Evolutionary conservation across 2,113 vertebrate species (phyloP).

Genomic region (Coracopsis vasa): DNA sequence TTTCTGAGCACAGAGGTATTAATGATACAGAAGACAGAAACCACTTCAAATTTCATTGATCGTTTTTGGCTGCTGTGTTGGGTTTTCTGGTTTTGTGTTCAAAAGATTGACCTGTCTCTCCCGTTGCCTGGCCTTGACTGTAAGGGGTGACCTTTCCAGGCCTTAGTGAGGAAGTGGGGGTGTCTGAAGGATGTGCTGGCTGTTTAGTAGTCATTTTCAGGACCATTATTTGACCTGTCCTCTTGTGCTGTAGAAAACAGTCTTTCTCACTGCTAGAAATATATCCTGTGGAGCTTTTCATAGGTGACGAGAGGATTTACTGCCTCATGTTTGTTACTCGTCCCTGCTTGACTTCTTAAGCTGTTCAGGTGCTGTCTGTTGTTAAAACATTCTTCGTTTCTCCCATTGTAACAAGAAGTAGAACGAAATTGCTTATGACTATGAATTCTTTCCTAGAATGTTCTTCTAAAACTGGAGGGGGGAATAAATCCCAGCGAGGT

Average conservation of each 20-base stretch:
- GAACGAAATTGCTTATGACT: neutral
- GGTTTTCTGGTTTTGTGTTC: neutral
- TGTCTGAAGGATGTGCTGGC: neutral
- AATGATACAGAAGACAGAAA: neutral
- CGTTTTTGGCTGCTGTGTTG: neutral
- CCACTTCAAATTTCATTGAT: neutral
- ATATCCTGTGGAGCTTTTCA: neutral
- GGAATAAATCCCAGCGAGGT: too few relatives aligned
- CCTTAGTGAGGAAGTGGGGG: neutral
- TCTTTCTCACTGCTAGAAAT: neutral
- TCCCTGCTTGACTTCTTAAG: neutral
- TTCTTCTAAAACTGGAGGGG: neutral
- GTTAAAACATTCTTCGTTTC: neutral
- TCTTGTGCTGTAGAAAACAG: neutral
- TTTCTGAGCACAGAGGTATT: conserved; percentile 24
- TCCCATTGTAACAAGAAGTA: neutral
- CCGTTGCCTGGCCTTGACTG: neutral
- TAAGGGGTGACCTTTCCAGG: neutral
- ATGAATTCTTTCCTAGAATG: neutral
- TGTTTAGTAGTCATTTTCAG: neutral
- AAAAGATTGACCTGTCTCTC: neutral
- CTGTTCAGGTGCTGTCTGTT: neutral
- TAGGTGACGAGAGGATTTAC: neutral
- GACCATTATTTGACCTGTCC: neutral
- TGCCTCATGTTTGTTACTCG: neutral